Percentiles rank a stretch among this genome's conserved stretches.
These are phyloP conservation scores for Eupeodes latifasciatus DNA, from an alignment of 2,888 invertebrate species.

Conservation along the genomic window DNA sequence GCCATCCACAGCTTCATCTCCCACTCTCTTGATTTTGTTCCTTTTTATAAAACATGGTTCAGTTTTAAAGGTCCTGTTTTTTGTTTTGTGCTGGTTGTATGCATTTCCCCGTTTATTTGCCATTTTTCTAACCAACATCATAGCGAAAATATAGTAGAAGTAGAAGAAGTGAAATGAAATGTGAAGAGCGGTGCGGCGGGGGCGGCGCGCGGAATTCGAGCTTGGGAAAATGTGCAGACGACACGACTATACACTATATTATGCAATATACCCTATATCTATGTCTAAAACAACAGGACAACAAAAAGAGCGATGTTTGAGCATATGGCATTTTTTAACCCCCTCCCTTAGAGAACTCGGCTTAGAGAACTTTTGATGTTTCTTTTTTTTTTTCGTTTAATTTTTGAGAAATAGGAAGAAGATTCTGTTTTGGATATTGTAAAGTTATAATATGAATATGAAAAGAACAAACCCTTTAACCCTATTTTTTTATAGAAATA, in stretches of 20 bases:
- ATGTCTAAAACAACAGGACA: background rate
- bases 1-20: too few relatives aligned
- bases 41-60: conserved; percentile 49
- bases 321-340: conserved; percentile 73
- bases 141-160: background rate
- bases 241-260: conserved; percentile 10
- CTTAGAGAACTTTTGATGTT: conserved; percentile 62
- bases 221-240: conserved; percentile 76
- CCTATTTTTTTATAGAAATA: background rate
- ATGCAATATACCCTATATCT: background rate
- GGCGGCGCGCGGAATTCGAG: conserved; percentile 27
- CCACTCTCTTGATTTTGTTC: conserved; percentile 15
- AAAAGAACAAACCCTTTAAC: conserved; percentile 9
- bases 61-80: conserved; percentile 61
- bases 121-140: conserved; percentile 74
- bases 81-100: conserved; percentile 30
- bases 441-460: background rate
- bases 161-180: background rate
- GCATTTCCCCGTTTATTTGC: conserved; percentile 75
- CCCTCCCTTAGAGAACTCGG: conserved; percentile 55
- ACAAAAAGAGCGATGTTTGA: conserved; percentile 62
- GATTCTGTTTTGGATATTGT: conserved; percentile 43
- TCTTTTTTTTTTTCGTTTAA: background rate
- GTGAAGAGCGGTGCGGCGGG: background rate
- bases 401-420: conserved; percentile 33